A percentile compares a stretch with the other conserved stretches of the same genome.
Evolutionary conservation across 2,888 invertebrate genomes (phyloP).

Genomic region (Pterobdella sp.): DNA sequence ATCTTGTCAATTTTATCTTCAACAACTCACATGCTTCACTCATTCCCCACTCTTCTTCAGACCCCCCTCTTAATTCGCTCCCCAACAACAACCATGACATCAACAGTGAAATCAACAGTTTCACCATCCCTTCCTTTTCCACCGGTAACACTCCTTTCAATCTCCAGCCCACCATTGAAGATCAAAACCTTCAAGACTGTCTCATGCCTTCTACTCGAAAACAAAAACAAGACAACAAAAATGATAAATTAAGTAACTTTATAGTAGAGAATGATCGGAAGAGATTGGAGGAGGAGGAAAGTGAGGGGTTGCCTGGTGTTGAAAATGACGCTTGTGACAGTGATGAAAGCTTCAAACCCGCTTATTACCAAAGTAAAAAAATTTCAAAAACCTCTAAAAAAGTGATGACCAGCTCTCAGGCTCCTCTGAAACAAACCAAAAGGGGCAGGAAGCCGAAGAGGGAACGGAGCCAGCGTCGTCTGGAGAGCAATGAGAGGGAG

Average conservation of each 20-base stretch:
- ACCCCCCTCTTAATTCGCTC: background rate
- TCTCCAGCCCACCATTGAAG: background rate
- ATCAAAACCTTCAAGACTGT: background rate
- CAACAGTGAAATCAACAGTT: background rate
- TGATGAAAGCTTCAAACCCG: slow-evolving; percentile 26
- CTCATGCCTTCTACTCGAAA: background rate
- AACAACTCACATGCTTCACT: background rate
- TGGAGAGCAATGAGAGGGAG: slow-evolving; percentile 84
- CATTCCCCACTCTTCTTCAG: background rate
- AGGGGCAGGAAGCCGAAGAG: slow-evolving; percentile 25
- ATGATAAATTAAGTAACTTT: background rate
- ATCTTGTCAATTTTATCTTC: slow-evolving; percentile 3
- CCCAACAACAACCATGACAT: background rate
- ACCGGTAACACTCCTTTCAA: no score
- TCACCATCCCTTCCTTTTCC: background rate
- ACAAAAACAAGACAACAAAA: background rate
- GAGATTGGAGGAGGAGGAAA: slow-evolving; percentile 2
- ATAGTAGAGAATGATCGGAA: background rate
- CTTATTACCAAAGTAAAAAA: background rate
- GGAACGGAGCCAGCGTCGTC: slow-evolving; percentile 72
- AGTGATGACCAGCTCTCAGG: background rate
- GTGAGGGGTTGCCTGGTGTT: background rate
- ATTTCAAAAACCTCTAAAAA: slow-evolving; percentile 12
- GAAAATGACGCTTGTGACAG: slow-evolving; percentile 21
- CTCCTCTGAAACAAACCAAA: background rate